These are phyloP conservation scores for Phenganax stokvisi DNA, from an alignment of 92 coral and sea anemone species.

Conservation along the genomic window DNA sequence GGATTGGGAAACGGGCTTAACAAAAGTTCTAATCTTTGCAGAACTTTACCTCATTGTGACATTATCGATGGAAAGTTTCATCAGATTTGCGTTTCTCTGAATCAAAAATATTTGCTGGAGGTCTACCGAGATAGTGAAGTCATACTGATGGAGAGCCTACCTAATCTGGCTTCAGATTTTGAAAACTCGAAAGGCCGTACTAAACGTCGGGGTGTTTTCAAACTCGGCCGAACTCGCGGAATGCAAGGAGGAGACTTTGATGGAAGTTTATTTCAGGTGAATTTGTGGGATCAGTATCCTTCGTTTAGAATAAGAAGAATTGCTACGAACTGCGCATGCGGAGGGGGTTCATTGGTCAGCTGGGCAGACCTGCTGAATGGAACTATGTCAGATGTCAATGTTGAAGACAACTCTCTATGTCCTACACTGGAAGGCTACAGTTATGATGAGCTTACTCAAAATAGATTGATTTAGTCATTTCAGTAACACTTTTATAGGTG, in stretches of 20 bases:
- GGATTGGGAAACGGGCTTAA: neutral
- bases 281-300: conserved; percentile 35
- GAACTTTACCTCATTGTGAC: neutral
- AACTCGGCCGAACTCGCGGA: conserved; percentile 16
- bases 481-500: too few species aligned
- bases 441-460: conserved; percentile 27
- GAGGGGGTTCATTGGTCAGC: conserved; percentile 15
- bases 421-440: conserved; percentile 32
- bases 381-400: conserved; percentile 6
- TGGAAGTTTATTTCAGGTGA: conserved; percentile 30
- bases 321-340: conserved; percentile 37
- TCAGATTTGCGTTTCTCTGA: conserved; percentile 20
- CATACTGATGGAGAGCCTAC: neutral
- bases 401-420: neutral
- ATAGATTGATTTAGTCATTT: conserved; percentile 5
- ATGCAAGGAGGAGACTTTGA: neutral
- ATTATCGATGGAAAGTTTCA: conserved; percentile 20
- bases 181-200: neutral
- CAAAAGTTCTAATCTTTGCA: neutral
- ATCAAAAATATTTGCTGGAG: conserved; percentile 9
- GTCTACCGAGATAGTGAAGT: conserved; percentile 11
- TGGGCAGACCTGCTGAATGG: conserved; percentile 27
- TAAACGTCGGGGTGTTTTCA: conserved; percentile 15
- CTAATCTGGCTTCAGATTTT: conserved; percentile 10
- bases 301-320: conserved; percentile 30